Evolutionary conservation across 2,888 invertebrate genomes (phyloP).

Genomic region (Rhorus exstirpatorius): DNA sequence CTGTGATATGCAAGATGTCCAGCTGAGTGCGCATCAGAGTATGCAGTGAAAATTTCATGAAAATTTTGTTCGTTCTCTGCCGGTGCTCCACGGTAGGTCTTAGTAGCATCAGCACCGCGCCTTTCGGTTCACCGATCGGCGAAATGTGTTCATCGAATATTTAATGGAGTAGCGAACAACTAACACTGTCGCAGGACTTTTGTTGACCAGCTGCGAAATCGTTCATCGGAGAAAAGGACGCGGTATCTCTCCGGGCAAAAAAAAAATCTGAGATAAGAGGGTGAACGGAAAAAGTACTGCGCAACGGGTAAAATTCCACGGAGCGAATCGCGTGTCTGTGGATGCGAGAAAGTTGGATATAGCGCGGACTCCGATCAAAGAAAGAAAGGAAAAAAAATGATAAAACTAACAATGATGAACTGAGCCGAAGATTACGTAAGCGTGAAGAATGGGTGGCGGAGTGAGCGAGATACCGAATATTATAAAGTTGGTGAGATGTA

Average conservation of each 20-base stretch:
- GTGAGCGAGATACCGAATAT: constrained; percentile 48
- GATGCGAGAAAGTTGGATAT: constrained; percentile 28
- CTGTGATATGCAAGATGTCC: too few species aligned
- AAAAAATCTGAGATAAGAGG: not conserved
- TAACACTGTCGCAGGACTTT: constrained; percentile 56
- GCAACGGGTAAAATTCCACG: not conserved
- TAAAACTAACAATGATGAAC: constrained; percentile 12
- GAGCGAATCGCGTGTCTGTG: not conserved
- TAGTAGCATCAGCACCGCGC: not conserved
- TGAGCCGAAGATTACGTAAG: constrained; percentile 40
- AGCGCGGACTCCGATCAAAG: constrained; percentile 30
- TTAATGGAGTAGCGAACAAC: constrained; percentile 65
- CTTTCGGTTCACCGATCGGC: not conserved
- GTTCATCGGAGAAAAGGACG: constrained; percentile 4
- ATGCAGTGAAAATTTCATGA: too few species aligned
- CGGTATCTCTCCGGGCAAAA: not conserved
- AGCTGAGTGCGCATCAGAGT: too few species aligned
- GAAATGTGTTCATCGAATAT: constrained; percentile 28
- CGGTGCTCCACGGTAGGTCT: not conserved
- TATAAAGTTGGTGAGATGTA: constrained; percentile 21
- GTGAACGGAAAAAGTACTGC: not conserved
- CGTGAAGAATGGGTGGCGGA: constrained; percentile 29
- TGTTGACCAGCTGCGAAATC: constrained; percentile 4
- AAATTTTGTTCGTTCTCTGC: not conserved
- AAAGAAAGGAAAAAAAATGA: constrained; percentile 7